Conservation (phyloP, 2,113 vertebrate genomes). For the Muscicapa adusta region DNA sequence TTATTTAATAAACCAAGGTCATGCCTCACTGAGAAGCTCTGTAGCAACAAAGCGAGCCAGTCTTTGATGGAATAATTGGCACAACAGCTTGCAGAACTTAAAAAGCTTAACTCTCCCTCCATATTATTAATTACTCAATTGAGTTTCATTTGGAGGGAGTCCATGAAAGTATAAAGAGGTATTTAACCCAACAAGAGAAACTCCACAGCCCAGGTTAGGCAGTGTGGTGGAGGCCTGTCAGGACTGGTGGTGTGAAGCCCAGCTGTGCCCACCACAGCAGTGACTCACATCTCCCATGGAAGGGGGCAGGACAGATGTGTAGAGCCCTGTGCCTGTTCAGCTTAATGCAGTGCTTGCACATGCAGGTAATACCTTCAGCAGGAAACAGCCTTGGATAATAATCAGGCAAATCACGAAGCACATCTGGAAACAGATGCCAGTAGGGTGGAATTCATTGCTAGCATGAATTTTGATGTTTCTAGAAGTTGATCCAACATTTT, state of each 20-base stretch:
- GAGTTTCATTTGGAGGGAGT: background rate
- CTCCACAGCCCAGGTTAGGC: background rate
- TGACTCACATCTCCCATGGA: background rate
- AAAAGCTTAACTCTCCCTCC: constrained; percentile 19
- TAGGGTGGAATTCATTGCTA: background rate
- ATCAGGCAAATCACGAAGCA: background rate
- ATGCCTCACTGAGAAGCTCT: background rate
- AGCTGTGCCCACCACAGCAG: background rate
- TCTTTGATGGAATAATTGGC: background rate
- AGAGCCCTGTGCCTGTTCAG: background rate
- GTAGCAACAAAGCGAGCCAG: background rate
- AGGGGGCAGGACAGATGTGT: fast-evolving
- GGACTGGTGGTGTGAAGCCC: fast-evolving
- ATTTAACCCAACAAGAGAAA: background rate
- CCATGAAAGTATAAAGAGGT: background rate
- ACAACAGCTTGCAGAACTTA: background rate
- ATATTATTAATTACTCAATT: background rate
- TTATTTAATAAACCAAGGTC: background rate
- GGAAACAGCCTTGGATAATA: background rate
- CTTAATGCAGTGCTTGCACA: background rate
- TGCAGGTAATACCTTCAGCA: background rate
- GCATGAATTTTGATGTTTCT: background rate
- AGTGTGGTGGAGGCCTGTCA: background rate
- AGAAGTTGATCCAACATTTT: background rate
- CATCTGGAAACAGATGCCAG: background rate